Evolutionary conservation across 2,113 vertebrate genomes (phyloP), one percentile per base, ranked within the genome.

Genomic region (Nesogale talazaci): DNA sequence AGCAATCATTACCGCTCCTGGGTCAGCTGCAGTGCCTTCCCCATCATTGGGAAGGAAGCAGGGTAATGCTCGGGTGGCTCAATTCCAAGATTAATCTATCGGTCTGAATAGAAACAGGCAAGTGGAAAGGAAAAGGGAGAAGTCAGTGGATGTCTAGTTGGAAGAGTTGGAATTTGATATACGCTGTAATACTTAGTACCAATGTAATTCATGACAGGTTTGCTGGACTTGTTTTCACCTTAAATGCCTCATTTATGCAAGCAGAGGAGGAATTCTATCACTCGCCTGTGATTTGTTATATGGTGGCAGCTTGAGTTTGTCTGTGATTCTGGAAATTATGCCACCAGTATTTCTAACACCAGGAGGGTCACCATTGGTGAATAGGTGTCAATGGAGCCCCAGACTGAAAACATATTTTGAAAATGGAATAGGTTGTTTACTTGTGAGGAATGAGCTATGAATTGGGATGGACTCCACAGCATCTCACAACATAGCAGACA

Each of bases 31-130:
- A 38, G 57, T 27, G 1, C 29, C 17, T 88, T 88, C 56, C 9
- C 79, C 36, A 57, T 78, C 15, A 23, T 0, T 77, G 65, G 72
- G 46, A 83, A 93, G 83, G 81, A 95, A 89, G 34, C 36, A 90
- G 15, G 34, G 20, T 38, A 63, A 92, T 46, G 17, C 31, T 86
- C 63, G 42, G 9, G 27, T 86, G 12, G 34, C 25, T 8, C 34
- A 4, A 42, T 65, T 89, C 29, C 46, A 31, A 36, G 52, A 46
- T 38, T 57, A 74, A 63, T 12, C 42, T 27, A 36, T 23, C 22
- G 27, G 40, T 56, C 31, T 81, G 4, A n/a, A 31, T 92, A 63
- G 15, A 84, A 67, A 70, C 65, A 84, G 14, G 31, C 40, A 56
- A 40, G 27, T 23, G 57, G 29, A 22, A 84, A 70, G 34, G 25